A percentile compares a stretch with the other conserved stretches of the same genome.
These are phyloP conservation scores for Junonia oenone DNA, from an alignment of 2,888 invertebrate genomes.

Conservation along the genomic window DNA sequence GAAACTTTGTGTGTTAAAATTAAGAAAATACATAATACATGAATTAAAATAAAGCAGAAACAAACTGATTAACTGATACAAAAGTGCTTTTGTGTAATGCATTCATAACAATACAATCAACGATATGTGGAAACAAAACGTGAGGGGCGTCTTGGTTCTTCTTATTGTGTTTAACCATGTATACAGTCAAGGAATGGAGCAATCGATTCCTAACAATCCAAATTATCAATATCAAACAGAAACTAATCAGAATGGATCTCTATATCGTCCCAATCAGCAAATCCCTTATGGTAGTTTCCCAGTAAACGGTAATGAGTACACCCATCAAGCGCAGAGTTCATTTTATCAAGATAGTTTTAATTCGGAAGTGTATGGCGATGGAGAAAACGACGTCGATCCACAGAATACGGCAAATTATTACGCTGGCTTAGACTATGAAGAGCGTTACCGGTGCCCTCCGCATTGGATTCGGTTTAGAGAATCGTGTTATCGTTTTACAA, in stretches of 20 bases:
- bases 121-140: slow-evolving; percentile 43
- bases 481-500: slow-evolving; percentile 93
- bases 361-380: slow-evolving; percentile 52
- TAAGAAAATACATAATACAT: background rate
- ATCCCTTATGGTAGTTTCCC: slow-evolving; percentile 66
- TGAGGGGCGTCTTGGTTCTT: slow-evolving; percentile 50
- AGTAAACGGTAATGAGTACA: slow-evolving; percentile 58
- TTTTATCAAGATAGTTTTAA: slow-evolving; percentile 59
- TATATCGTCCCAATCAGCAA: slow-evolving; percentile 56
- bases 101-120: slow-evolving; percentile 6
- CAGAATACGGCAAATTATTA: slow-evolving; percentile 61
- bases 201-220: slow-evolving; percentile 49
- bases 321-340: slow-evolving; percentile 54
- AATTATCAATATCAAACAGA: slow-evolving; percentile 51
- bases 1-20: background rate
- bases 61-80: background rate
- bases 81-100: slow-evolving; percentile 1
- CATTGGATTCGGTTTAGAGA: slow-evolving; percentile 91
- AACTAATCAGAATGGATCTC: slow-evolving; percentile 48
- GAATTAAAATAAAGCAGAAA: background rate
- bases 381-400: slow-evolving; percentile 61
- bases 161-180: slow-evolving; percentile 50
- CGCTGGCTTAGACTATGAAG: slow-evolving; percentile 65
- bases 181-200: slow-evolving; percentile 53
- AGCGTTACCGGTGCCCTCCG: slow-evolving; percentile 84